phyloP scores from a whole-genome alignment of 2,888 invertebrate genomes.

The Seira sanloemensis region DNA sequence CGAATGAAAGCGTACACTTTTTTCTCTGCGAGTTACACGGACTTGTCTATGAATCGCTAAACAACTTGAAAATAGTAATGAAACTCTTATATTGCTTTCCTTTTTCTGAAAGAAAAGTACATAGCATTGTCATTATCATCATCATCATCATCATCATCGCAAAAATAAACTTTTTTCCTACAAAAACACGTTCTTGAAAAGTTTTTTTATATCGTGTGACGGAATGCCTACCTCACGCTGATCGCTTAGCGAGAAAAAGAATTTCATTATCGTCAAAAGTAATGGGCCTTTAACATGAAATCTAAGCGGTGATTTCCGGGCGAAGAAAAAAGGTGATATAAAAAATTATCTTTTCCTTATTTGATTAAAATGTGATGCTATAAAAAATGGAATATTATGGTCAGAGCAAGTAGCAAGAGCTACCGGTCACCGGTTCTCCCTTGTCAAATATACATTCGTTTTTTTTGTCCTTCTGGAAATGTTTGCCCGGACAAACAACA shows the following conservation, averaged over 20 bases:
- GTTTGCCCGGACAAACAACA: constrained; percentile 49
- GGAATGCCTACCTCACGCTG: constrained; percentile 48
- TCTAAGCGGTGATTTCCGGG: constrained; percentile 63
- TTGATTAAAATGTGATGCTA: constrained; percentile 53
- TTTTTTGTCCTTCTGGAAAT: constrained; percentile 34
- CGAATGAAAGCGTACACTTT: constrained; percentile 13
- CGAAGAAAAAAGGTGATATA: constrained; percentile 59
- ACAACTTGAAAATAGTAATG: neutral
- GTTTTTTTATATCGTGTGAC: neutral
- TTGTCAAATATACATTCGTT: constrained; percentile 40
- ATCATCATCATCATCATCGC: constrained; percentile 5
- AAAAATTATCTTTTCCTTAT: constrained; percentile 61
- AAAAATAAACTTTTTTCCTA: neutral
- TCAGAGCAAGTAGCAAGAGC: constrained; percentile 17
- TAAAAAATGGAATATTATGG: constrained; percentile 43
- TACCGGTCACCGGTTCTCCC: constrained; percentile 61
- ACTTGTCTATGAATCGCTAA: too few species aligned
- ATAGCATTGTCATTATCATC: constrained; percentile 21
- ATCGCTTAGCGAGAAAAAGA: constrained; percentile 40
- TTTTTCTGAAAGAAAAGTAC: neutral
- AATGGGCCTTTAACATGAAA: constrained; percentile 62
- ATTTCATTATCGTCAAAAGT: constrained; percentile 51
- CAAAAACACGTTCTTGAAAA: constrained; percentile 2
- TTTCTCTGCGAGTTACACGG: neutral
- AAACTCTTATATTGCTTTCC: neutral